Base-by-base conservation (phyloP, 2,113 vertebrate genomes). In the Corythornis vintsioides region DNA sequence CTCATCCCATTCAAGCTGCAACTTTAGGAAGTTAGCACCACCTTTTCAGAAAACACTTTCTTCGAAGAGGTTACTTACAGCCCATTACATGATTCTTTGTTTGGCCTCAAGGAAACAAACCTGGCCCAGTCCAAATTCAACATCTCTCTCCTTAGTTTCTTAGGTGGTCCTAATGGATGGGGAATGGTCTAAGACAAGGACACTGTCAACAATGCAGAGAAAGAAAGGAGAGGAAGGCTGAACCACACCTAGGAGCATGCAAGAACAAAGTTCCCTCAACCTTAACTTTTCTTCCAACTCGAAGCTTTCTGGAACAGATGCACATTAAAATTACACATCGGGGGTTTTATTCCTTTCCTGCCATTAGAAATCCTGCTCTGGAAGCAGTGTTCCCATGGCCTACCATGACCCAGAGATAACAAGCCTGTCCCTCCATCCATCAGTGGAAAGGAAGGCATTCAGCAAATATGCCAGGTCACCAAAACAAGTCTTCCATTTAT, bases 391-490 rank as follows among this genome's bases (percentile, higher is more conserved):
- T 56, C 43, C 40, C 65, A 22, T 15, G 28, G 33, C 10, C 26
- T 61, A 55, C 2, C 17, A 6, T 11, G 25, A 72, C 11, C 19
- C n/a, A 45, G 35, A 88, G 29, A 15, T 70, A 59, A 59, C 29
- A 66, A 89, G 33, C 13, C 50, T 15, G 29, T 25, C 50, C 21
- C 13, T 80, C 60, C 38, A 42, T 42, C 77, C 69, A 33, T 24
- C 52, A 70, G 5, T 21, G 33, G 55, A 66, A 86, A 57, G 7
- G 9, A 35, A 45, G 10, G 42, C 17, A 3, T 59, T 66, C 61
- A 57, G 24, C 2, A 0, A 88, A 88, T 26, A 67, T 0, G 0
- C 6, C 14, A 83, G 19, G 59, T 57, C 6, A 4, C 31, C 38
- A 84, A 79, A 84, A 50, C 19, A 71, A 67, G 48, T 22, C 61